A percentile compares a stretch with the other conserved stretches of the same genome.
Evolutionary conservation across 2,888 invertebrate genomes (phyloP).

Genomic region (Diploptera punctata): DNA sequence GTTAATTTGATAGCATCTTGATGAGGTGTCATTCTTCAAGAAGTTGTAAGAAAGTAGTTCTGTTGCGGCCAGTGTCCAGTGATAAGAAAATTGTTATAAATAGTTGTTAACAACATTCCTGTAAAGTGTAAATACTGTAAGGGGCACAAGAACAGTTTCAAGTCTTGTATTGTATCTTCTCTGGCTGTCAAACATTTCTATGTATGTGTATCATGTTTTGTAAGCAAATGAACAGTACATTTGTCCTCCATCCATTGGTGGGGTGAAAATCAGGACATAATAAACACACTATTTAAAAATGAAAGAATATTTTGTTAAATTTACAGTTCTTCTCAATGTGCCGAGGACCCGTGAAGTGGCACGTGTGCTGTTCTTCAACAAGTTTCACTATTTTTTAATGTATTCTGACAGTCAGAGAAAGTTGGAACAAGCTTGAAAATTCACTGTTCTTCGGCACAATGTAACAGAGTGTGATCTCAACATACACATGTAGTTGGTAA

Average conservation of each 20-base stretch:
- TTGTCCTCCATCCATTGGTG: constrained; percentile 42
- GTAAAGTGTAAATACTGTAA: too few species aligned
- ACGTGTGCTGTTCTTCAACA: constrained; percentile 45
- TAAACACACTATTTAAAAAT: constrained; percentile 20
- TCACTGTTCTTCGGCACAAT: constrained; percentile 87
- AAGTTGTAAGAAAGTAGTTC: too few species aligned
- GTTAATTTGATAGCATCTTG: too few species aligned
- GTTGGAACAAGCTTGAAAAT: constrained; percentile 48
- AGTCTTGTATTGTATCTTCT: constrained; percentile 29
- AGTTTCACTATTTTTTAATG: constrained; percentile 20
- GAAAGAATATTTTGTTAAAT: constrained; percentile 1
- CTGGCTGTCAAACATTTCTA: constrained; percentile 35
- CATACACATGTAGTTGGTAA: background rate
- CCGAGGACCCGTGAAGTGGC: constrained; percentile 58
- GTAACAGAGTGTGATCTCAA: constrained; percentile 7
- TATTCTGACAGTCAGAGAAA: constrained; percentile 43
- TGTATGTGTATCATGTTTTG: constrained; percentile 23
- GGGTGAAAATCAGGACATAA: background rate
- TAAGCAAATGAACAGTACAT: constrained; percentile 42
- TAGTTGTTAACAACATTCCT: too few species aligned
- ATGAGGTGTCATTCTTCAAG: too few species aligned
- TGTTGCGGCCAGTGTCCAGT: too few species aligned
- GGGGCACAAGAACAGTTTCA: constrained; percentile 13
- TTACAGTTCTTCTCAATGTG: constrained; percentile 48
- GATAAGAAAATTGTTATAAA: too few species aligned